Base-by-base conservation (phyloP, 2,797 vertebrate genomes). In the Pipistrellus nathusii region DNA sequence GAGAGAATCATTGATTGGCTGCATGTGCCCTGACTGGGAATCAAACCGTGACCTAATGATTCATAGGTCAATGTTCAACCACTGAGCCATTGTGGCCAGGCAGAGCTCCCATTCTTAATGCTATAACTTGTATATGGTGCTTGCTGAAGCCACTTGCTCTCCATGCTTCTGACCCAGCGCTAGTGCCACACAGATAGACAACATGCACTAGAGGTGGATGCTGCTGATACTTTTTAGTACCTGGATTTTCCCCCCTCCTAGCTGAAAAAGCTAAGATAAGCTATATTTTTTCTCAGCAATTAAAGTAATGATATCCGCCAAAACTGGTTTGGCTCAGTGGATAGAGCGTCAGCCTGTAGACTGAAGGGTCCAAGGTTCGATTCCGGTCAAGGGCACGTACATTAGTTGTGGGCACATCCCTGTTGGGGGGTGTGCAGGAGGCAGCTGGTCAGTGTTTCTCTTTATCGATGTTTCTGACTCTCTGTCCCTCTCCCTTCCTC, bases 221-320 rank as follows among this genome's bases (percentile, higher is more conserved):
- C 38, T 72, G 27, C 82, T 75, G 38, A n/a, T 13, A 89, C 69
- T 17, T 94, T 73, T 21, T 13, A 75, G 53, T 71, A 46, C 35
- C 27, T 69, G 21, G 38, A 86, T 88, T 73, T 35, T 64, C 0
- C 64, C 64, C 11, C 14, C 23, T 94, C 38, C 64, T 84, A 68
- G 82, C 57, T 81, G 38, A 85, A 85, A 94, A 92, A 87, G 46
- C 84, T 93, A 69, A 91, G 27, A 25, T 71, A 83, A 38, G 27
- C 81, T 84, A 17, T 35, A 62, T 77, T 80, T 89, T 62, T 78
- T 68, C 85, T 75, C 71, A 89, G 27, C 27, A 91, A n/a, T 89
- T 88, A 87, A 94, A 93, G 44, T 44, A 44, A 44, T 44, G 46
- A 77, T 57, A 86, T 73, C 57, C 51, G 1, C 38, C 6, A 41